Percentiles rank a stretch among this genome's conserved stretches.
phyloP scores from a whole-genome alignment of 2,888 invertebrate genomes.

The Alcis repandata region DNA sequence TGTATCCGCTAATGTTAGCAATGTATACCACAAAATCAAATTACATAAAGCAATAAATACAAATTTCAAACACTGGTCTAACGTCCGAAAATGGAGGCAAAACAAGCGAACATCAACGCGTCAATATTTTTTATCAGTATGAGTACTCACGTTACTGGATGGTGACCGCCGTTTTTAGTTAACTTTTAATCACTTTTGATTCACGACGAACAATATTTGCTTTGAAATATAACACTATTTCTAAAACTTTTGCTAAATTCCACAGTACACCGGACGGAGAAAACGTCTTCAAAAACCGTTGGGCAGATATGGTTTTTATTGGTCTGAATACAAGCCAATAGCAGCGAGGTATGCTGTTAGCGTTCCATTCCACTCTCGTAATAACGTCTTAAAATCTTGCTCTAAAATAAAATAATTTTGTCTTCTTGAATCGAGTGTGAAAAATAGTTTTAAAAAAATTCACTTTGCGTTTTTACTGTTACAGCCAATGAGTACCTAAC shows the following conservation, averaged over 20 bases:
- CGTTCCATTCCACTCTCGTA: slow-evolving; percentile 49
- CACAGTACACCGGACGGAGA: slow-evolving; percentile 76
- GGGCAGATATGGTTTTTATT: slow-evolving; percentile 70
- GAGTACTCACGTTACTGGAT: slow-evolving; percentile 71
- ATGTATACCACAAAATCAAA: slow-evolving; percentile 37
- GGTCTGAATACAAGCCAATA: slow-evolving; percentile 66
- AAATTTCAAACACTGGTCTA: slow-evolving; percentile 66
- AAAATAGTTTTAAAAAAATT: no score
- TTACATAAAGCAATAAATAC: slow-evolving; percentile 63
- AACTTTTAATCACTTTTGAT: slow-evolving; percentile 59
- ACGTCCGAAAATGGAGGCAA: slow-evolving; percentile 84
- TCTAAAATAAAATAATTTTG: no score
- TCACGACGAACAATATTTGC: slow-evolving; percentile 56
- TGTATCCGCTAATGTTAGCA: slow-evolving; percentile 28
- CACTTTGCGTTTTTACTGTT: no score
- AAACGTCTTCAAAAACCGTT: slow-evolving; percentile 83
- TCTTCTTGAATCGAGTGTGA: no score
- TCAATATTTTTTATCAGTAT: slow-evolving; percentile 61
- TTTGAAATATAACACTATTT: slow-evolving; percentile 61
- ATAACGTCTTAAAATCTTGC: background rate
- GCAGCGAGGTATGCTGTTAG: slow-evolving; percentile 43
- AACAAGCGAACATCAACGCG: slow-evolving; percentile 81
- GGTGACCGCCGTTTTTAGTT: slow-evolving; percentile 72
- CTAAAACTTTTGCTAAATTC: slow-evolving; percentile 62
- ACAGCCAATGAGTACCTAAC: no score